Percentiles rank a stretch among this genome's conserved stretches.
Conservation (phyloP, 2,888 invertebrate genomes). For the Erebia ligea region DNA sequence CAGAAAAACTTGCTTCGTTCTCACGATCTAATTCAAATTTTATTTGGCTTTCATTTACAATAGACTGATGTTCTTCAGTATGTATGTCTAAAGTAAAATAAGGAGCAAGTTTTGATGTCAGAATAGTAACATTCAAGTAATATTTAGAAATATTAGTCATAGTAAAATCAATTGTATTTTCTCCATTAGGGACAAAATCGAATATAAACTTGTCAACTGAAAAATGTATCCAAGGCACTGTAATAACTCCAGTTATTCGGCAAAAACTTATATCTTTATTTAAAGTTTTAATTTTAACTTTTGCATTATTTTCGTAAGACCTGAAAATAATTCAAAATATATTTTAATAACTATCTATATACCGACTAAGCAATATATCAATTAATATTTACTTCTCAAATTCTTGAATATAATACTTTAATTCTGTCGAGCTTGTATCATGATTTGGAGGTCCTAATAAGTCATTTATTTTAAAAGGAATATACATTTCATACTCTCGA, state of each 20-base stretch:
- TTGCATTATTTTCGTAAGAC: constrained; percentile 65
- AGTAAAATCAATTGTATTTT: constrained; percentile 61
- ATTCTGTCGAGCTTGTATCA: constrained; percentile 58
- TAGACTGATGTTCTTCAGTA: constrained; percentile 52
- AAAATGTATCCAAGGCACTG: constrained; percentile 69
- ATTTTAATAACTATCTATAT: not conserved
- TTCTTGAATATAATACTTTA: constrained; percentile 62
- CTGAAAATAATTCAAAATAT: constrained; percentile 45
- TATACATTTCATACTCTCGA: constrained; percentile 80
- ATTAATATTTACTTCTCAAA: constrained; percentile 57
- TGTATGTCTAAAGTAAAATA: constrained; percentile 59
- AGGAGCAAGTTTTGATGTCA: constrained; percentile 63
- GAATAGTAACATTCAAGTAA: constrained; percentile 60
- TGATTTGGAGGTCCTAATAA: constrained; percentile 81
- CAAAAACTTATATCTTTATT: constrained; percentile 71
- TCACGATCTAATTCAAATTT: constrained; percentile 64
- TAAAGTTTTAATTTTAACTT: constrained; percentile 61
- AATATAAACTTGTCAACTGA: constrained; percentile 71
- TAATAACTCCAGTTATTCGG: constrained; percentile 69
- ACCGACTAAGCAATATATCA: not conserved
- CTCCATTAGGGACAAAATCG: constrained; percentile 50
- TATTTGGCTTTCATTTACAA: constrained; percentile 57
- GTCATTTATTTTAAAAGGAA: constrained; percentile 84
- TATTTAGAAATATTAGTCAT: constrained; percentile 74
- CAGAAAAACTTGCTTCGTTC: constrained; percentile 50